Evolutionary conservation across 2,888 invertebrate species (phyloP).

Genomic region (Euplexia lucipara): DNA sequence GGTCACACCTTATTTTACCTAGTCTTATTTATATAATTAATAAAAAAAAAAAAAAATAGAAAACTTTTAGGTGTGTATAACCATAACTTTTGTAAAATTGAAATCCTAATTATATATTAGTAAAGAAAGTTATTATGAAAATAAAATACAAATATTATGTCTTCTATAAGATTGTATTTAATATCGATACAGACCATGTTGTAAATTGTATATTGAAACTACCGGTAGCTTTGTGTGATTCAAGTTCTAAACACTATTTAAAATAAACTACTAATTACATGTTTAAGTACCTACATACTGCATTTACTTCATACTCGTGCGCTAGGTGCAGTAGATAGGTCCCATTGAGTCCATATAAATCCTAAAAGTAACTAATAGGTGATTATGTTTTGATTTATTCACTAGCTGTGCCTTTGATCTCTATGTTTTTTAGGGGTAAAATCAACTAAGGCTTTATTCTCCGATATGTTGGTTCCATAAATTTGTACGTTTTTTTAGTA

Average conservation of each 20-base stretch:
- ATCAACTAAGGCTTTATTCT: conserved; percentile 44
- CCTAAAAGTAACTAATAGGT: conserved; percentile 43
- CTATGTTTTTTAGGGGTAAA: conserved; percentile 46
- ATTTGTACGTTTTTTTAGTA: conserved; percentile 47
- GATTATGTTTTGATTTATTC: conserved; percentile 55
- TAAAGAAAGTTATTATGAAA: conserved; percentile 41
- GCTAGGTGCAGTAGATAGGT: too few relatives aligned
- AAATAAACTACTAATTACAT: too few relatives aligned
- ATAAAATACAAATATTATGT: conserved; percentile 33
- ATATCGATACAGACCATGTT: conserved; percentile 41
- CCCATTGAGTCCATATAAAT: conserved; percentile 49
- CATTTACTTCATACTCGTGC: too few relatives aligned
- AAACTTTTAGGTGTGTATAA: conserved; percentile 52
- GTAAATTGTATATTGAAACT: conserved; percentile 57
- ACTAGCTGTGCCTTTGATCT: conserved; percentile 67
- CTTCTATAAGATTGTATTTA: conserved; percentile 38
- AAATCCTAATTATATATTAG: conserved; percentile 35
- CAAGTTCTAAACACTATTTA: conserved; percentile 43
- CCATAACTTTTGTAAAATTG: conserved; percentile 41
- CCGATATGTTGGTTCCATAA: conserved; percentile 27
- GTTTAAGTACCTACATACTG: too few relatives aligned
- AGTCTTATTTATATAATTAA: conserved; percentile 73
- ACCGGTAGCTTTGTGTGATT: conserved; percentile 47
- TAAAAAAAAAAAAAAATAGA: conserved; percentile 69
- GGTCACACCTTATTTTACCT: conserved; percentile 73